Evolutionary conservation across 2,888 invertebrate genomes (phyloP).

Genomic region (Drosophila quasianomalipes): DNA sequence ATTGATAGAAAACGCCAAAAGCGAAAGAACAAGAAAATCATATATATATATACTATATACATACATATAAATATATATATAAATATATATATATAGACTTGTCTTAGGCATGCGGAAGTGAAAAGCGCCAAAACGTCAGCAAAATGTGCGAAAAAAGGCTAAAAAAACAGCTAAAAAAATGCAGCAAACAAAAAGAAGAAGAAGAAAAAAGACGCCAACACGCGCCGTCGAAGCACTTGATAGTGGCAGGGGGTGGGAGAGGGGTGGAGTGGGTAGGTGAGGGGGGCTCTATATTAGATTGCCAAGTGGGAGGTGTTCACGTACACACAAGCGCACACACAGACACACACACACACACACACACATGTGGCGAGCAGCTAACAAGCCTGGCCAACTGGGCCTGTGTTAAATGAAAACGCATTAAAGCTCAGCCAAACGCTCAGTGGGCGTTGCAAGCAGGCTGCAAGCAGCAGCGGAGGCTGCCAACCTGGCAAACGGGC

Average conservation of each 20-base stretch:
- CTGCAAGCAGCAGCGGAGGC: constrained; percentile 23
- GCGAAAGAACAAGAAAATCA: constrained; percentile 6
- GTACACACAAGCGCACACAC: constrained; percentile 50
- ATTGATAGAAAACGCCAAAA: constrained; percentile 36
- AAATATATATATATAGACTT: constrained; percentile 12
- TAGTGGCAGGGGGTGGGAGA: constrained; percentile 11
- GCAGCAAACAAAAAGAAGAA: not conserved
- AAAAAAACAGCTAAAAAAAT: constrained; percentile 10
- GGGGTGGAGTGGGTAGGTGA: constrained; percentile 24
- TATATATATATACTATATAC: constrained; percentile 6
- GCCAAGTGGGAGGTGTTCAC: constrained; percentile 82
- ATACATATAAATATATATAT: constrained; percentile 22
- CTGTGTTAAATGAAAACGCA: constrained; percentile 78
- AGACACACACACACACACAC: constrained; percentile 5
- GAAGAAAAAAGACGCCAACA: constrained; percentile 46
- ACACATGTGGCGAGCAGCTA: constrained; percentile 37
- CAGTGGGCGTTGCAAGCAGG: constrained; percentile 65
- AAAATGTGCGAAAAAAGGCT: constrained; percentile 69
- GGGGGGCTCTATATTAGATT: constrained; percentile 77
- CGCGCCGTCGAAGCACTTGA: constrained; percentile 43
- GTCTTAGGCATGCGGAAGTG: constrained; percentile 70
- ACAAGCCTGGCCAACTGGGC: constrained; percentile 60
- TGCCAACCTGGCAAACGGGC: constrained; percentile 29
- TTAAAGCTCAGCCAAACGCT: constrained; percentile 72
- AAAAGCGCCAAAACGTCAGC: constrained; percentile 72